Evolutionary conservation across 2,888 invertebrate genomes (phyloP), one percentile per base, ranked within the genome.

Genomic region (Diarsia rubi): DNA sequence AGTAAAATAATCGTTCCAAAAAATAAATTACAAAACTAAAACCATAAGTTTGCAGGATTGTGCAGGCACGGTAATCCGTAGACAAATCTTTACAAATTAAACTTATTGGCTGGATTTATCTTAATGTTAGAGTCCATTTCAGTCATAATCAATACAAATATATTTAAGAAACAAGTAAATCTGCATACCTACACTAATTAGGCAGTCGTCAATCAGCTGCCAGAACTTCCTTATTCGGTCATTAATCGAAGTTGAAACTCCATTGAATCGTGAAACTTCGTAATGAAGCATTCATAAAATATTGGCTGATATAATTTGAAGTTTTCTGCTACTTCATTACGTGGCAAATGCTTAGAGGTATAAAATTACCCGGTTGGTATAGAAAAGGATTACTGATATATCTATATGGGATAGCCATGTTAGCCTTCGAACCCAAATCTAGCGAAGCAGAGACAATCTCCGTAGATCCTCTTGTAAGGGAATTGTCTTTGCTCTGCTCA

Each of bases 221-320:
- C 67, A 71, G 27, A 81, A 80, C 64, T 81, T 81, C 44, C 54
- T 68, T 11, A 60, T 71, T 81, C 67, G 44, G 27, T 67, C 60
- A 66, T 75, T 69, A 75, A 80, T 69, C 72, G 71, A 79, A 65
- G 47, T 77, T 72, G 27, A 77, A 81, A 69, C 77, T 77, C 64
- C 67, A 77, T 77, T 54, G 64, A 81, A 59, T 68, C 77, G 68
- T 49, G 63, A 77, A 80, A 81, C 71, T 81, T 79, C 19, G 52
- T 4, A 21, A 57, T 70, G 44, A 37, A 49, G 54, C 57, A 63
- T 75, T 75, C 67, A 81, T 81, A 69, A 77, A 80, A 81, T 72
- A 77, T 77, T 77, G 44, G 11, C 52, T 64, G 59, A 72, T 65
- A 47, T 64, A 57, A 81, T 76, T 59, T 67, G 52, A 67, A 76